These are phyloP conservation scores for Eupithecia inturbata DNA, from an alignment of 2,888 invertebrate species.

Conservation along the genomic window DNA sequence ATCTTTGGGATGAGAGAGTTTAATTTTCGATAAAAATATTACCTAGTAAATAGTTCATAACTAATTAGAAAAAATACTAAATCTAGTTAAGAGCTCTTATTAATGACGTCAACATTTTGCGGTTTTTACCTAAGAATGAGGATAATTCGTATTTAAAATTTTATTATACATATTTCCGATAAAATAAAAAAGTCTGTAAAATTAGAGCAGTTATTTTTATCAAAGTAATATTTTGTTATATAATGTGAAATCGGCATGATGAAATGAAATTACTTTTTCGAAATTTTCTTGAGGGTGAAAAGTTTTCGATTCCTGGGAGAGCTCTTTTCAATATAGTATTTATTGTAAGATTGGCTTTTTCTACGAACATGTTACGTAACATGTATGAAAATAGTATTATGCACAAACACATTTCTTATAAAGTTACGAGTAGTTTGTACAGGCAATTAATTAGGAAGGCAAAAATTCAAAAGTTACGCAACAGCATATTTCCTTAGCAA, in stretches of 20 bases:
- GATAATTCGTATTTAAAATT: neutral
- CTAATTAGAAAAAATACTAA: neutral
- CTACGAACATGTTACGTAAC: neutral
- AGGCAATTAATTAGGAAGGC: neutral
- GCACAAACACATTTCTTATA: neutral
- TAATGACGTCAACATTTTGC: neutral
- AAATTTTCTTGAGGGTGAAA: neutral
- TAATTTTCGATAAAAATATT: neutral
- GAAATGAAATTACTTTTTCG: neutral
- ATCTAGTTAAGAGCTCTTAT: neutral
- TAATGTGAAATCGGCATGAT: neutral
- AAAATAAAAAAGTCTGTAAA: neutral
- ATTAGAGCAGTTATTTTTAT: neutral
- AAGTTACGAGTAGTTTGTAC: neutral
- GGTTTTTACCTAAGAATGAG: neutral
- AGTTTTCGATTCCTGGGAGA: neutral
- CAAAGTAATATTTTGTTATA: neutral
- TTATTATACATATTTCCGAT: neutral
- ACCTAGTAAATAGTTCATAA: neutral
- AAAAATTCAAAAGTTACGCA: neutral
- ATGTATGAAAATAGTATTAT: neutral
- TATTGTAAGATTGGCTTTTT: neutral
- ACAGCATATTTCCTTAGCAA: constrained; percentile 11
- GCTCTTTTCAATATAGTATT: neutral
- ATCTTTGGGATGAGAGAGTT: neutral